Base-by-base conservation (phyloP, 2,797 vertebrate genomes). In the Toxotes lorentzi region DNA sequence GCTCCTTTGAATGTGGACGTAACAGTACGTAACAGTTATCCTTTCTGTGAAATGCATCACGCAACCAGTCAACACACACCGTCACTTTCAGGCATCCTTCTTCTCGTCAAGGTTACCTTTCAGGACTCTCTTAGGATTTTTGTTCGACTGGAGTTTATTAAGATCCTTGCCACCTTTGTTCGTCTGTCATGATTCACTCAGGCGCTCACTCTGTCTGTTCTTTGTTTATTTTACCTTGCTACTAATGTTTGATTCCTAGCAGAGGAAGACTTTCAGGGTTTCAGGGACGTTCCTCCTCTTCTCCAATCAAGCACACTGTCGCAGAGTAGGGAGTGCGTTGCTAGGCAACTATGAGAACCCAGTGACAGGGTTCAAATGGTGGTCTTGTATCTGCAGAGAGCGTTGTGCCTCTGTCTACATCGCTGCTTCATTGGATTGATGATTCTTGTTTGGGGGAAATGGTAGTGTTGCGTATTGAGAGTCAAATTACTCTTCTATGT, bases 321-420 rank as follows among this genome's bases (percentile, higher is more conserved):
- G 79, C 89, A 13, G 81, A 89, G 84, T 53, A 84, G 91, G 82
- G 87, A 92, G 73, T 78, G 85, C 47, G 95, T 96, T 95, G 95
- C 95, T 94, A 94, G 91, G 95, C 93, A 95, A 96, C 95, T 92
- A 91, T 74, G 87, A 90, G 90, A 92, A 87, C 88, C 85, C 60
- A 45, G 84, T 90, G 92, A 93, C 89, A 82, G 85, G 88, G 90
- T 93, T 94, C 91, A 92, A 90, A 90, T 76, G 84, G 86, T 87
- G 86, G 91, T 93, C 78, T 76, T 75, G 78, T 83, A 79, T 92
- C 86, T 91, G 89, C 79, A 54, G 75, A 81, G 74, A 85, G 63
- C 16, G 10, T 70, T 27, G 72, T 78, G 63, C 69, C 45, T 69
- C 76, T 43, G 61, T 88, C 66, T 78, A 19, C 45, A 72, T 45